These are phyloP conservation scores for Eriocheir sinensis DNA, from an alignment of 1,140 invertebrate species.

Conservation along the genomic window DNA sequence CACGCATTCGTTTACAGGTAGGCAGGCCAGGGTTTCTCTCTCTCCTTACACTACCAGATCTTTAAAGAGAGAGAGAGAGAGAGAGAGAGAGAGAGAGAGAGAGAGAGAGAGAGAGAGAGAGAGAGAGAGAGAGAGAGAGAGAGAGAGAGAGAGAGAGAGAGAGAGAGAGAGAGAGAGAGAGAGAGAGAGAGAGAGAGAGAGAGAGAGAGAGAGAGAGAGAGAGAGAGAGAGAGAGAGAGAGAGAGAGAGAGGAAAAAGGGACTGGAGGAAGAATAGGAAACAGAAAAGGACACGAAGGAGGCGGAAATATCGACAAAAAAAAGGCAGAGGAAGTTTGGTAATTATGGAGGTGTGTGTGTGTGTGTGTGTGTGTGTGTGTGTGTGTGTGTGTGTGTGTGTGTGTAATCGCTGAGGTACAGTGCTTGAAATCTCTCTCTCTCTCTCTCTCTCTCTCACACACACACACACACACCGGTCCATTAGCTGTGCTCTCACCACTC, in stretches of 20 bases:
- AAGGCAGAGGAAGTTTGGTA: neutral
- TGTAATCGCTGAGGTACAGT: no score
- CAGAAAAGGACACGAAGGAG: neutral
- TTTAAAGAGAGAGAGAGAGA: slow-evolving; percentile 85
- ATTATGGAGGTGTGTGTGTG: neutral
- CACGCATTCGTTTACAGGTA: neutral
- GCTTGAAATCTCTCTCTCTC: slow-evolving; percentile 14
- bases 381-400: slow-evolving; percentile 17
- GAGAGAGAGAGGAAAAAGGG: neutral
- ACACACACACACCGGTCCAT: neutral
- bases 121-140: neutral
- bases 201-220: neutral
- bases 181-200: neutral
- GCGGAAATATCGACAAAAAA: neutral
- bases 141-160: neutral
- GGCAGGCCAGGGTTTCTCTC: neutral
- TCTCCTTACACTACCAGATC: slow-evolving; percentile 82
- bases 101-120: slow-evolving; percentile 20
- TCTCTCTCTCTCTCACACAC: neutral
- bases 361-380: slow-evolving; percentile 14
- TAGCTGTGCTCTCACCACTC: neutral
- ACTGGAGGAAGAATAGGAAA: neutral
- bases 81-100: neutral
- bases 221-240: neutral
- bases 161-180: neutral